A percentile compares a stretch with the other conserved stretches of the same genome.
These are phyloP conservation scores for Drosophila kurseongensis DNA, from an alignment of 1,140 invertebrate genomes.

Conservation along the genomic window DNA sequence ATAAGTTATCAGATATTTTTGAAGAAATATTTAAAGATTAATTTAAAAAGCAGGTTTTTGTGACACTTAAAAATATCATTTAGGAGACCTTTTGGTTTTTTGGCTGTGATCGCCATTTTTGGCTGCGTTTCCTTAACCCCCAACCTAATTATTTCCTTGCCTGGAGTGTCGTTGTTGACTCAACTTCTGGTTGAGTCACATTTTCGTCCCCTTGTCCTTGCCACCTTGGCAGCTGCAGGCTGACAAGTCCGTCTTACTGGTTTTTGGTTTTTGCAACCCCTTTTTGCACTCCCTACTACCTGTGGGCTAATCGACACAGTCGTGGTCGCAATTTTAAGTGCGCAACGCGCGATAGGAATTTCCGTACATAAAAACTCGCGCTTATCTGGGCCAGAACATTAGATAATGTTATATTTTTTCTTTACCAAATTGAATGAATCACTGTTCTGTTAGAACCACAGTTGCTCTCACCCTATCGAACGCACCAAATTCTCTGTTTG, in stretches of 20 bases:
- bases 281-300: constrained; percentile 57
- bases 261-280: constrained; percentile 82
- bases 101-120: constrained; percentile 23
- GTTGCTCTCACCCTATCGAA: constrained; percentile 37
- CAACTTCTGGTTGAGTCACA: constrained; percentile 53
- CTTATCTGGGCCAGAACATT: constrained; percentile 11
- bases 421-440: constrained; percentile 15
- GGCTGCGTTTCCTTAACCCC: constrained; percentile 30
- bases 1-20: background rate
- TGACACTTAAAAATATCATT: background rate
- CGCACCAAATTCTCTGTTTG: constrained; percentile 27
- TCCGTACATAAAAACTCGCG: constrained; percentile 20
- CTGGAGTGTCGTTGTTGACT: constrained; percentile 20
- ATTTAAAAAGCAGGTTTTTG: background rate
- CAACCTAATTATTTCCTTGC: constrained; percentile 1
- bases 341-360: constrained; percentile 8
- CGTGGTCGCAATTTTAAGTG: constrained; percentile 43
- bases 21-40: background rate
- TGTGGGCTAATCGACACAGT: constrained; percentile 64
- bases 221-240: constrained; percentile 64
- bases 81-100: background rate
- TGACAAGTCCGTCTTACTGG: constrained; percentile 57
- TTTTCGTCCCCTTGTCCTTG: constrained; percentile 46
- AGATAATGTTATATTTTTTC: constrained; percentile 15
- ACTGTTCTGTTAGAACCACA: constrained; percentile 3